These are phyloP conservation scores for Echinops telfairi DNA, from an alignment of 2,113 vertebrate genomes.

Conservation along the genomic window DNA sequence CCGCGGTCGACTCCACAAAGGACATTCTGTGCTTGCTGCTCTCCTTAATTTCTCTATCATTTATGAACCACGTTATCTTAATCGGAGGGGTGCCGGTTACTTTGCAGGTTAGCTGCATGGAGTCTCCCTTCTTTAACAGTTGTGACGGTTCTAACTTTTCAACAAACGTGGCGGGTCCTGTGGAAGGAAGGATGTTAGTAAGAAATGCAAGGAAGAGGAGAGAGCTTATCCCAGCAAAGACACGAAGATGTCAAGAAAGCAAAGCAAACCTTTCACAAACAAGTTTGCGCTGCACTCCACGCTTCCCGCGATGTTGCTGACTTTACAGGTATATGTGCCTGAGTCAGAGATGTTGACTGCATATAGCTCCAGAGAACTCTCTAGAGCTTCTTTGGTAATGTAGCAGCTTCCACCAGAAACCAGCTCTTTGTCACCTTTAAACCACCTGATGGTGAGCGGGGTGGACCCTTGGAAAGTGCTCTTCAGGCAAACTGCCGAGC, in stretches of 20 bases:
- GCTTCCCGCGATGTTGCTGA: slow-evolving; percentile 94
- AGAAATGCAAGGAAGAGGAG: slow-evolving; percentile 68
- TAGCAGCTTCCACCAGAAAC: slow-evolving; percentile 93
- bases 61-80: slow-evolving; percentile 94
- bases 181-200: slow-evolving; percentile 86
- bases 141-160: slow-evolving; percentile 92
- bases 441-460: slow-evolving; percentile 94
- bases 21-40: slow-evolving; percentile 90
- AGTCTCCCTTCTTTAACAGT: slow-evolving; percentile 91
- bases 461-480: slow-evolving; percentile 93
- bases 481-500: slow-evolving; percentile 92
- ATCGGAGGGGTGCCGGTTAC: slow-evolving; percentile 95
- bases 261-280: slow-evolving; percentile 97
- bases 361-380: slow-evolving; percentile 94
- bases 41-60: slow-evolving; percentile 93
- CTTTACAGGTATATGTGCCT: slow-evolving; percentile 94
- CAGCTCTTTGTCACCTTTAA: slow-evolving; percentile 94
- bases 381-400: slow-evolving; percentile 94
- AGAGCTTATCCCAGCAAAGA: slow-evolving; percentile 56
- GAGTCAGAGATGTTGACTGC: slow-evolving; percentile 94
- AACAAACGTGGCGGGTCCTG: slow-evolving; percentile 95
- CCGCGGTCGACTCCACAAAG: slow-evolving; percentile 88
- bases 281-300: slow-evolving; percentile 92
- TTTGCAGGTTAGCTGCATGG: slow-evolving; percentile 92
- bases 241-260: slow-evolving; percentile 73